Conservation (phyloP, 2,797 vertebrate species). For the Melanotaenia maccullochi region DNA sequence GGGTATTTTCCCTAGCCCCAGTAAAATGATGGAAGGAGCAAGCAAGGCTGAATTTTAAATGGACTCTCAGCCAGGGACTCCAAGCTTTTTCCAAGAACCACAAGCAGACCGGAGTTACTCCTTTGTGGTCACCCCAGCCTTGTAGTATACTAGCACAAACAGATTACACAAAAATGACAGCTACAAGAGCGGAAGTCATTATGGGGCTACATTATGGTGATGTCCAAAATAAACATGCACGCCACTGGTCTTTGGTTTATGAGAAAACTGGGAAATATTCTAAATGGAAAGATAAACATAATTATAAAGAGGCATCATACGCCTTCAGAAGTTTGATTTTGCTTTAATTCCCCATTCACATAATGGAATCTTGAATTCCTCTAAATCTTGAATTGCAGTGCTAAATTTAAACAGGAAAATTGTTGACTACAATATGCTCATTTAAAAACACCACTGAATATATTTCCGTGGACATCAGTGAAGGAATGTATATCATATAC, state of each 20-base stretch:
- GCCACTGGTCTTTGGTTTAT: conserved; percentile 51
- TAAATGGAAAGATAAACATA: conserved; percentile 55
- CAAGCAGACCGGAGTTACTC: conserved; percentile 72
- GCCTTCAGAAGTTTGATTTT: conserved; percentile 48
- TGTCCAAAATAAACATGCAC: conserved; percentile 72
- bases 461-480: not conserved
- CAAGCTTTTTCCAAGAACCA: conserved; percentile 72
- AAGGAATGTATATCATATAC: conserved; percentile 7
- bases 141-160: conserved; percentile 68
- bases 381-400: conserved; percentile 8
- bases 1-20: conserved; percentile 42
- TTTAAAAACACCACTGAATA: conserved; percentile 11
- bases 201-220: conserved; percentile 62
- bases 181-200: conserved; percentile 76
- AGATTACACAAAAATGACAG: conserved; percentile 79
- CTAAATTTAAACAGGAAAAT: conserved; percentile 17
- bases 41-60: conserved; percentile 54
- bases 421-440: conserved; percentile 7
- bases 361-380: conserved; percentile 14
- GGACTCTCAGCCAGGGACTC: conserved; percentile 48
- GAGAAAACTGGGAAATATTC: conserved; percentile 51
- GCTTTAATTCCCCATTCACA: conserved; percentile 40
- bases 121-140: conserved; percentile 68
- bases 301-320: conserved; percentile 42
- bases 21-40: conserved; percentile 57